Conservation (phyloP, 2,888 invertebrate species). For the Diogma glabrata region DNA sequence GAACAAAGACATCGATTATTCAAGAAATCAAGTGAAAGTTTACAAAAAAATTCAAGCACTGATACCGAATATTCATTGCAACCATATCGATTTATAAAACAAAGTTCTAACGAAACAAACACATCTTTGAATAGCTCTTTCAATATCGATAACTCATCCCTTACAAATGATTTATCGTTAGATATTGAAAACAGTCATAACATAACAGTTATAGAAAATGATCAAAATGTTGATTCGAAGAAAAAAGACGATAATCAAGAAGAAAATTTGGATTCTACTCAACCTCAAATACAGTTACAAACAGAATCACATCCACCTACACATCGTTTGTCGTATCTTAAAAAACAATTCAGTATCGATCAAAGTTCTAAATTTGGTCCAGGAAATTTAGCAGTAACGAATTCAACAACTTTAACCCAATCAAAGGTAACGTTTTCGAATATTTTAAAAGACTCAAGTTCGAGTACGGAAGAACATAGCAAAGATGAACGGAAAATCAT, state of each 20-base stretch:
- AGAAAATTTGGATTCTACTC: slow-evolving; percentile 26
- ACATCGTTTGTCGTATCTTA: slow-evolving; percentile 31
- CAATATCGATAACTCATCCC: slow-evolving; percentile 35
- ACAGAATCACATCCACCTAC: slow-evolving; percentile 24
- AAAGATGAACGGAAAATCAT: slow-evolving; percentile 29
- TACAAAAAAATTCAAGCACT: slow-evolving; percentile 37
- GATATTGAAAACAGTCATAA: slow-evolving; percentile 28
- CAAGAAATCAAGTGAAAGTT: slow-evolving; percentile 35
- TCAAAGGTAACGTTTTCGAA: slow-evolving; percentile 17
- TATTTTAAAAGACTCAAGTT: slow-evolving; percentile 36
- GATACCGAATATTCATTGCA: slow-evolving; percentile 37
- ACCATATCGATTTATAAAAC: slow-evolving; percentile 36
- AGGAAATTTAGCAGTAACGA: slow-evolving; percentile 7
- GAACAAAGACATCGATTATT: slow-evolving; percentile 19
- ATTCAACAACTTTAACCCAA: slow-evolving; percentile 18
- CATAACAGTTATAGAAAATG: slow-evolving; percentile 21
- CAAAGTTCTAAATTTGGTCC: slow-evolving; percentile 20
- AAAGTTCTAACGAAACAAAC: slow-evolving; percentile 38
- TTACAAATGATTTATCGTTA: slow-evolving; percentile 33
- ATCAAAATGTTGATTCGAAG: no score
- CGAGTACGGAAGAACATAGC: slow-evolving; percentile 34
- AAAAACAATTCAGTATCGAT: slow-evolving; percentile 38
- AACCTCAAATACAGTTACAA: slow-evolving; percentile 31
- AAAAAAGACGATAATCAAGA: slow-evolving; percentile 7
- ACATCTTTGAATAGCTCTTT: slow-evolving; percentile 36